These are phyloP conservation scores for Corythoichthys intestinalis DNA, from an alignment of 2,113 vertebrate species.

Conservation along the genomic window DNA sequence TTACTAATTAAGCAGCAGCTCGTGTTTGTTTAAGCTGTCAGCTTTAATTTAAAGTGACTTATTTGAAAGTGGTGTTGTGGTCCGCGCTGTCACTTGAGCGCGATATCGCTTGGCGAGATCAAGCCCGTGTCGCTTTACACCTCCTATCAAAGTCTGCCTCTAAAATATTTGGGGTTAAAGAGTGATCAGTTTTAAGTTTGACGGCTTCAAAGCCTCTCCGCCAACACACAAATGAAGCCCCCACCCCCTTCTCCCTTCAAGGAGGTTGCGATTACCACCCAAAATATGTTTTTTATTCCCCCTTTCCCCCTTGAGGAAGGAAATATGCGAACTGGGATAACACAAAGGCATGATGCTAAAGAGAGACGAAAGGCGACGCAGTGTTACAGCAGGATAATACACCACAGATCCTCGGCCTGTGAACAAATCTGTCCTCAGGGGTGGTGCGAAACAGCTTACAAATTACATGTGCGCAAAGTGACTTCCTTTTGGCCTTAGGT, in stretches of 20 bases:
- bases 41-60: slow-evolving; percentile 71
- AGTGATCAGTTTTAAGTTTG: slow-evolving; percentile 72
- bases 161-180: slow-evolving; percentile 71
- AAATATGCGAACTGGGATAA: slow-evolving; percentile 68
- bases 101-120: slow-evolving; percentile 63
- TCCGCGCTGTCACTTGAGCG: slow-evolving; percentile 66
- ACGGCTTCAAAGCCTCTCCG: slow-evolving; percentile 62
- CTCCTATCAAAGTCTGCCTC: slow-evolving; percentile 66
- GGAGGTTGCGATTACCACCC: slow-evolving; percentile 68
- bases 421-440: slow-evolving; percentile 80
- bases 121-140: slow-evolving; percentile 65
- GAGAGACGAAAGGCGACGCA: slow-evolving; percentile 65
- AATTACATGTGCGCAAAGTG: slow-evolving; percentile 74
- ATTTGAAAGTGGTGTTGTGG: slow-evolving; percentile 72
- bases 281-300: slow-evolving; percentile 61
- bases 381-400: slow-evolving; percentile 74
- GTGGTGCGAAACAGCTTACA: slow-evolving; percentile 77
- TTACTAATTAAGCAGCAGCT: slow-evolving; percentile 72
- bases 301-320: slow-evolving; percentile 61
- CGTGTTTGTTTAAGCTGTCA: slow-evolving; percentile 76
- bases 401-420: slow-evolving; percentile 81
- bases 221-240: slow-evolving; percentile 56
- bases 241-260: slow-evolving; percentile 45
- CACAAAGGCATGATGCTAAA: slow-evolving; percentile 66
- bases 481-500: slow-evolving; percentile 77